Evolutionary conservation across 2,797 vertebrate species (phyloP).

Genomic region (Menidia menidia): DNA sequence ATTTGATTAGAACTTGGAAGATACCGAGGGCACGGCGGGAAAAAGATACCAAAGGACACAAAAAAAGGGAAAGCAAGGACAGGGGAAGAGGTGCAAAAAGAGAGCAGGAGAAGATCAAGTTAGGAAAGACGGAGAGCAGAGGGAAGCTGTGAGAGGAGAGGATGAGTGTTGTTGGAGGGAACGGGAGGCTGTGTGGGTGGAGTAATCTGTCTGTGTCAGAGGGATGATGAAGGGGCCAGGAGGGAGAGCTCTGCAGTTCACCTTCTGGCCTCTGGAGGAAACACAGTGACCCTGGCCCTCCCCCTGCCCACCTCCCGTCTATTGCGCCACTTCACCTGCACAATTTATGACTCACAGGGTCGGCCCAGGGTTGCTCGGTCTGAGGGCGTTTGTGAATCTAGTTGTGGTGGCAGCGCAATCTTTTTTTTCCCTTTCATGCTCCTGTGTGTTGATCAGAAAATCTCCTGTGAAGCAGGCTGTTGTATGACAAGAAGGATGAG

Average conservation of each 20-base stretch:
- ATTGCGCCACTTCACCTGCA: conserved; percentile 59
- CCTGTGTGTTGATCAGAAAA: conserved; percentile 9
- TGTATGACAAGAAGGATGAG: conserved; percentile 56
- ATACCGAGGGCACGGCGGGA: conserved; percentile 9
- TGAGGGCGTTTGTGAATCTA: conserved; percentile 58
- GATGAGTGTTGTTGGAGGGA: conserved; percentile 29
- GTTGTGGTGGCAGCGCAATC: conserved; percentile 1
- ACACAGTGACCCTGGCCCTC: conserved; percentile 75
- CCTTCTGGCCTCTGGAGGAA: conserved; percentile 83
- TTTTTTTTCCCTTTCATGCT: conserved; percentile 5
- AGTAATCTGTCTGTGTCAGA: conserved; percentile 82
- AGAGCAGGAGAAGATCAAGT: conserved; percentile 58
- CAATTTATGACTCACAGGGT: conserved; percentile 73
- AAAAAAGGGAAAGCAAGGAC: conserved; percentile 6
- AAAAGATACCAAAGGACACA: conserved; percentile 46
- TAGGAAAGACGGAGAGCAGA: conserved; percentile 49
- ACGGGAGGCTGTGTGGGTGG: conserved; percentile 48
- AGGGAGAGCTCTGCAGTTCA: conserved; percentile 79
- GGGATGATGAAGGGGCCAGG: conserved; percentile 81
- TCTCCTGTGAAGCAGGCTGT: conserved; percentile 34
- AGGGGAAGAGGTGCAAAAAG: conserved; percentile 10
- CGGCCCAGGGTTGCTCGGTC: conserved; percentile 64
- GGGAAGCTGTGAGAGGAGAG: conserved; percentile 37
- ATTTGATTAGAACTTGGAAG: conserved; percentile 70
- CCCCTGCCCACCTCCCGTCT: conserved; percentile 50